phyloP scores from a whole-genome alignment of 2,888 invertebrate genomes.

The Lithophane socia region DNA sequence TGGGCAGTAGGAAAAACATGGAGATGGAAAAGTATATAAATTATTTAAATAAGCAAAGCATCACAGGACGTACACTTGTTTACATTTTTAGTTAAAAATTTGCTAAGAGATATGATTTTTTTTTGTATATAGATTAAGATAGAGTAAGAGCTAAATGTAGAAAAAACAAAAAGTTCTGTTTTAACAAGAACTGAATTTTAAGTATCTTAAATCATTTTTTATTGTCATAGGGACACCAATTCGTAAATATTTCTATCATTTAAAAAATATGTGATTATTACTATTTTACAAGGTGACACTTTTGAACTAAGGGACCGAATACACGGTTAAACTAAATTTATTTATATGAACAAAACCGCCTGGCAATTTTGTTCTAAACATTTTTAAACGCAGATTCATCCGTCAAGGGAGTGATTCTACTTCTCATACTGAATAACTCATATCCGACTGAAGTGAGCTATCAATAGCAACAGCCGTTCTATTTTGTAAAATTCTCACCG shows the following conservation, averaged over 20 bases:
- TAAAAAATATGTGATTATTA: constrained; percentile 21
- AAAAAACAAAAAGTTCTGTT: constrained; percentile 4
- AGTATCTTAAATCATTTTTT: constrained; percentile 38
- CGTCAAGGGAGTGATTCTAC: too few relatives aligned
- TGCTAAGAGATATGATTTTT: constrained; percentile 42
- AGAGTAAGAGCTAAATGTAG: constrained; percentile 22
- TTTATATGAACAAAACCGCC: background rate
- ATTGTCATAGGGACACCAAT: constrained; percentile 58
- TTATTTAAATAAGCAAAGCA: constrained; percentile 46
- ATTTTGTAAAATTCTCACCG: background rate
- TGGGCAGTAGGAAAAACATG: constrained; percentile 11
- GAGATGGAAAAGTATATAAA: constrained; percentile 35
- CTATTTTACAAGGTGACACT: background rate
- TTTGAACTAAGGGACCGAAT: background rate
- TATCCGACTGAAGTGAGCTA: too few relatives aligned
- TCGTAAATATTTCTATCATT: constrained; percentile 52
- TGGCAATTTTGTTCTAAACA: background rate
- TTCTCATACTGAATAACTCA: too few relatives aligned
- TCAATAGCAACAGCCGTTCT: too few relatives aligned
- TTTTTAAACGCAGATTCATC: too few relatives aligned
- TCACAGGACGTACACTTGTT: constrained; percentile 44
- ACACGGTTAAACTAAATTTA: background rate
- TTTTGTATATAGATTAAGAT: constrained; percentile 39
- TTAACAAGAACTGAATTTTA: constrained; percentile 1
- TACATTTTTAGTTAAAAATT: constrained; percentile 34